phyloP scores from a whole-genome alignment of 2,797 vertebrate genomes.

The Characodon lateralis region DNA sequence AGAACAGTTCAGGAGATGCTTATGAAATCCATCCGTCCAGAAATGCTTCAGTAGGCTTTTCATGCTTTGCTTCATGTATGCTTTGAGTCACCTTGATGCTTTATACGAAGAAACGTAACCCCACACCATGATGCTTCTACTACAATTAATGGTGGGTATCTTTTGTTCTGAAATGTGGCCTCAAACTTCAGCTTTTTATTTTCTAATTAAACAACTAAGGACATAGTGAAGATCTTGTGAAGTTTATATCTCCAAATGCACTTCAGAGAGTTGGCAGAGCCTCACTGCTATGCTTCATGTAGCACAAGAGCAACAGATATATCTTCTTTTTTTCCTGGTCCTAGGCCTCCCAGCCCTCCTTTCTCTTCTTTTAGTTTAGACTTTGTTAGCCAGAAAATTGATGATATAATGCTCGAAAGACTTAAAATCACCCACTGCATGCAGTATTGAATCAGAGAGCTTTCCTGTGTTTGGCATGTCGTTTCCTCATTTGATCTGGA shows the following conservation, averaged over 20 bases:
- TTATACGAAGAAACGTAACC: background rate
- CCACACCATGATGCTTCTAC: background rate
- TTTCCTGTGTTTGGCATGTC: slow-evolving; percentile 48
- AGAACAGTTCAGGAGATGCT: background rate
- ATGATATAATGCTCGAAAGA: slow-evolving; percentile 44
- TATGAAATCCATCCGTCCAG: background rate
- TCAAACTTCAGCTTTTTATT: background rate
- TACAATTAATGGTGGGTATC: background rate
- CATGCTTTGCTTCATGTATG: background rate
- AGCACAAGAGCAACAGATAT: slow-evolving; percentile 27
- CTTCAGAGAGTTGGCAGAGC: slow-evolving; percentile 7
- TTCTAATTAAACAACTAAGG: background rate
- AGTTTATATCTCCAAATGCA: background rate
- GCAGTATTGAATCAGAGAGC: slow-evolving; percentile 36
- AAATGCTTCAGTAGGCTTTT: background rate
- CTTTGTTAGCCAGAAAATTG: slow-evolving; percentile 36
- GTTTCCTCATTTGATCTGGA: slow-evolving; percentile 42
- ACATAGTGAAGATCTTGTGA: background rate
- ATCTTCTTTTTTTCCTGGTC: slow-evolving; percentile 36
- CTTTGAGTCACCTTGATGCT: background rate
- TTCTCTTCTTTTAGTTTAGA: slow-evolving; percentile 45
- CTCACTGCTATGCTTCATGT: slow-evolving; percentile 14
- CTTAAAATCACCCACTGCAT: slow-evolving; percentile 14
- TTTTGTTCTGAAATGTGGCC: background rate
- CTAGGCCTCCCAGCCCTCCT: slow-evolving; percentile 28